A percentile compares a stretch with the other conserved stretches of the same genome.
Conservation (phyloP, 2,113 vertebrate species). For the Holacanthus passer region DNA sequence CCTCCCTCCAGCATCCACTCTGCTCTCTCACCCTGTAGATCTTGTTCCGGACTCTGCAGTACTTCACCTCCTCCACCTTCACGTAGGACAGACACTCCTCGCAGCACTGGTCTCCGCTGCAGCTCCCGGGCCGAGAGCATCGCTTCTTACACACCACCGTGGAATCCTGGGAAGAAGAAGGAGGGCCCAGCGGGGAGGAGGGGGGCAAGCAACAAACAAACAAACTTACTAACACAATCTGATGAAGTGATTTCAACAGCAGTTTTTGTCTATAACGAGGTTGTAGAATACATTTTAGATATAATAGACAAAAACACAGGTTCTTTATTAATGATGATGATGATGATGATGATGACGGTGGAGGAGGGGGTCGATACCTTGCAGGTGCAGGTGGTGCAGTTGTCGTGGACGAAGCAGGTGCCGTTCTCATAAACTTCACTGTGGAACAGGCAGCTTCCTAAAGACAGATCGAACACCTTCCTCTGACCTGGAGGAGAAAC, state of each 20-base stretch:
- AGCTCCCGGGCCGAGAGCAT: slow-evolving; percentile 88
- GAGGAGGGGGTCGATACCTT: slow-evolving; percentile 80
- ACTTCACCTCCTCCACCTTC: slow-evolving; percentile 89
- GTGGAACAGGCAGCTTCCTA: slow-evolving; percentile 96
- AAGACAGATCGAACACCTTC: slow-evolving; percentile 96
- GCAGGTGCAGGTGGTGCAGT: slow-evolving; percentile 94
- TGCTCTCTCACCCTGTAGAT: slow-evolving; percentile 90
- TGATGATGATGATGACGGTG: background rate
- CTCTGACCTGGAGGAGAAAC: slow-evolving; percentile 90
- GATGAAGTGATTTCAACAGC: background rate
- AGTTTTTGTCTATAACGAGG: background rate
- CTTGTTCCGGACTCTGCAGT: slow-evolving; percentile 95
- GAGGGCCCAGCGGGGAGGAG: background rate
- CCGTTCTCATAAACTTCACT: slow-evolving; percentile 95
- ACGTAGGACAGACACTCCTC: slow-evolving; percentile 90
- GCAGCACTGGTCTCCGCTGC: slow-evolving; percentile 87
- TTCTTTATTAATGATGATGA: background rate
- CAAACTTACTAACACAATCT: no score
- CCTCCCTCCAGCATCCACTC: no score
- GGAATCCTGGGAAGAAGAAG: slow-evolving; percentile 87
- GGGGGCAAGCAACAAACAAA: background rate
- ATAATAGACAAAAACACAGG: background rate
- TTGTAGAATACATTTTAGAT: no score
- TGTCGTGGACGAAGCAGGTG: slow-evolving; percentile 90
- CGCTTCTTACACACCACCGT: slow-evolving; percentile 92